Base-by-base conservation (phyloP, 2,888 invertebrate species). In the Troides helena region DNA sequence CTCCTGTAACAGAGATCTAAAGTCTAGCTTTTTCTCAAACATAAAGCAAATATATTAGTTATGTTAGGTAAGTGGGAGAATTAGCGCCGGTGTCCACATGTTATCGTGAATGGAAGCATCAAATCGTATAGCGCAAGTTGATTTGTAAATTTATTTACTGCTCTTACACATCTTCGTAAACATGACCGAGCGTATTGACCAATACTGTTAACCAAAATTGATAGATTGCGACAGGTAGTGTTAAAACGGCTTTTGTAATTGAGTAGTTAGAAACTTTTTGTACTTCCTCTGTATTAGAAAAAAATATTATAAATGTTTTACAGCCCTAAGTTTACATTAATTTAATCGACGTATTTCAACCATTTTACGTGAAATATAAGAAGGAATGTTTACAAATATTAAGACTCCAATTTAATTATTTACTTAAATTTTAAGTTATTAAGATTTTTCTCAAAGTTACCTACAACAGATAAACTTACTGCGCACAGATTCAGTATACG, bases 181-280 rank as follows among this genome's bases (percentile, higher is more conserved):
- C 74, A 71, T 68, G 70, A 59, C 61, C 79, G 74, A 74, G 70
- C 70, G 74, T 75, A 77, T 79, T 81, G 75, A 78, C 75, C 76
- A 82, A 81, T 82, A 81, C 81, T 83, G 73, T 80, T 80, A 73
- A 80, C 46, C 81, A 81, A 82, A 83, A 82, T 79, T 80, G 74
- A 79, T 79, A 77, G 72, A 83, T 85, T 85, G 85, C 80, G 80
- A 80, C 77, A 78, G 72, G 21, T 73, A 73, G 74, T 73, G 73
- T 72, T 70, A 72, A 73, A 62, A 73, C 70, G 70, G 72, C 53
- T 72, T 73, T 63, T 63, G 74, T 72, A 73, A 76, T 80, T 77
- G 78, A 80, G 71, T 69, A 25, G 74, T 53, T 53, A 53, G 53
- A 53, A 53, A 53, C n/a, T 46, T 17, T 46, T 46, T 12, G n/a